These are phyloP conservation scores for Gisinianus flammeolus DNA, from an alignment of 2,888 invertebrate species.

Conservation along the genomic window DNA sequence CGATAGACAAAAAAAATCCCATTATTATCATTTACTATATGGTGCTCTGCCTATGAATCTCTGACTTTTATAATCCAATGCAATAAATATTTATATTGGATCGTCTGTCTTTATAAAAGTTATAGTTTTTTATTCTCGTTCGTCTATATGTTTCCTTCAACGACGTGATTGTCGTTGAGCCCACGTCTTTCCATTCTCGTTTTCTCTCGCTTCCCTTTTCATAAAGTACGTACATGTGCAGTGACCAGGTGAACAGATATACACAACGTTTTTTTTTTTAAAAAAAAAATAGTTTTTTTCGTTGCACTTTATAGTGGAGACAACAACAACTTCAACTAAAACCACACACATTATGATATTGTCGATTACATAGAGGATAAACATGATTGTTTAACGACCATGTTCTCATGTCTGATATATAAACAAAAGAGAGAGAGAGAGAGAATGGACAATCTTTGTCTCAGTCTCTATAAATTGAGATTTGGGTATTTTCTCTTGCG, in stretches of 20 bases:
- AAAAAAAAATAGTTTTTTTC: no score
- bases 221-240: neutral
- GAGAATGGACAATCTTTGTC: neutral
- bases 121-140: neutral
- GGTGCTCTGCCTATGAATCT: neutral
- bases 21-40: conserved; percentile 16
- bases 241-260: neutral
- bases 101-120: neutral
- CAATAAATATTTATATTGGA: conserved; percentile 23
- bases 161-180: conserved; percentile 19
- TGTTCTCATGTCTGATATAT: no score
- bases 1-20: neutral
- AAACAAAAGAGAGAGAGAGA: neutral
- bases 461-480: neutral
- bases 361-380: no score
- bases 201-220: neutral
- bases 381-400: no score
- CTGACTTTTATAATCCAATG: conserved; percentile 17
- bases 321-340: no score
- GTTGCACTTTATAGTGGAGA: no score
- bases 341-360: no score
- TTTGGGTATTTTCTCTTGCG: neutral
- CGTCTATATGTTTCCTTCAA: neutral
- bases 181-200: conserved; percentile 2
- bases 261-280: neutral